Base-by-base conservation (phyloP, 2,888 invertebrate genomes). In the Cordylochernes scorpioides region DNA sequence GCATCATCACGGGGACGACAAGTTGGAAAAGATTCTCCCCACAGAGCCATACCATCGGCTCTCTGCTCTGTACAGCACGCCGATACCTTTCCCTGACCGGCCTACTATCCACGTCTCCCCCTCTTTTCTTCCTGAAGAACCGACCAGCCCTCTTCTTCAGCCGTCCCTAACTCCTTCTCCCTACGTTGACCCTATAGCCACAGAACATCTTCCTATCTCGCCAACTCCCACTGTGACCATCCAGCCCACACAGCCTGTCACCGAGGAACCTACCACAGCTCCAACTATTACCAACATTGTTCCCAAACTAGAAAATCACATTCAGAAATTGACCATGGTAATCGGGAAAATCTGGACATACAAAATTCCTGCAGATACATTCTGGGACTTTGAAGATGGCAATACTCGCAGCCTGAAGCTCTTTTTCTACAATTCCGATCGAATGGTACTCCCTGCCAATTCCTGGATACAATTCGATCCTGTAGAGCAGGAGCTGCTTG, bases 381-480 rank as follows among this genome's bases (percentile, higher is more conserved):
- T 86, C 55, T 63, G 60, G 39, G 82, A 84, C 50, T 57, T 63
- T 4, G 78, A 82, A 49, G 78, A 80, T 47, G 74, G 72, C 27
- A 62, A 63, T 34, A 70, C 73, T 45, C 58, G 71, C 27, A 64
- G 66, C 8, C 61, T 77, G 44, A 64, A 65, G 25, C 62, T 80
- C 44, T 35, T 38, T 21, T 38, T 38, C 17, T 32, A 30, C 32
- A 38, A 62, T 68, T 41, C 67, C 72, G 43, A 65, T 67, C 6
- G 42, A 47, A 5, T 71, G 40, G 68, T 65, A 13, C 60, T 61
- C 22, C 64, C 67, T 7, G 56, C 61, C 27, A 62, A 60, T 33
- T 73, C 71, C 5, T 86, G 84, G 82, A 61, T 84, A 37, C 73
- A 78, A 48, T 77, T 82, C 47, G 69, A 82, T 54, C 62, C 67